Percentiles rank a stretch among this genome's conserved stretches.
These are phyloP conservation scores for Forbesichthys papilliferus DNA, from an alignment of 2,113 vertebrate genomes.

Conservation along the genomic window DNA sequence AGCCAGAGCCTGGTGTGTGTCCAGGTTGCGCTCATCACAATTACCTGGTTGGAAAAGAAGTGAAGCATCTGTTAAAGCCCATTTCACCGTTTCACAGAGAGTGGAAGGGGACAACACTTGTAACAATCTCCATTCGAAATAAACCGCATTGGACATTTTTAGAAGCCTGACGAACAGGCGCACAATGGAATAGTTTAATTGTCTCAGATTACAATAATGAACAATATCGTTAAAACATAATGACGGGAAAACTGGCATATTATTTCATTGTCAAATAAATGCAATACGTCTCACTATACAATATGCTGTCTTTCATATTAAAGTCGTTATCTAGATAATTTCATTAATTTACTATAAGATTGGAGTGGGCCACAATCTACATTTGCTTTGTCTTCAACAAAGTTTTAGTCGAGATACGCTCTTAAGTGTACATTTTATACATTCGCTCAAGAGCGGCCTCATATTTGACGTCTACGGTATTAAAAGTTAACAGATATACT, in stretches of 20 bases:
- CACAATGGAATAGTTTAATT: not conserved
- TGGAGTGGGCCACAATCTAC: too few relatives aligned
- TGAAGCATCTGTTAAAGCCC: constrained; percentile 53
- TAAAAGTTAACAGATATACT: constrained; percentile 32
- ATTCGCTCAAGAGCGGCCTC: constrained; percentile 3
- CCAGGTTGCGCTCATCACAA: constrained; percentile 60
- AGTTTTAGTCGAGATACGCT: too few relatives aligned
- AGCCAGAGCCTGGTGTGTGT: constrained; percentile 37
- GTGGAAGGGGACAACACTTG: constrained; percentile 26
- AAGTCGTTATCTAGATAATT: too few relatives aligned
- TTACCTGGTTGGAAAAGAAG: constrained; percentile 53
- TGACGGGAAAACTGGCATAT: too few relatives aligned
- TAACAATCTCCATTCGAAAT: constrained; percentile 10
- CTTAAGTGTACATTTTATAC: too few relatives aligned
- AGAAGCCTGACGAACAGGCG: not conserved
- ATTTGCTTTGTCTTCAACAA: too few relatives aligned
- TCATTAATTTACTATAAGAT: too few relatives aligned
- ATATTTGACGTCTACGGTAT: constrained; percentile 17
- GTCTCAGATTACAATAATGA: too few relatives aligned
- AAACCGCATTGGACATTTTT: not conserved
- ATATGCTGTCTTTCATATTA: too few relatives aligned
- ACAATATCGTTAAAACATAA: too few relatives aligned
- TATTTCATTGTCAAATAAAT: too few relatives aligned
- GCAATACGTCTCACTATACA: too few relatives aligned
- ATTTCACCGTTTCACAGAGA: constrained; percentile 50